A percentile compares a stretch with the other conserved stretches of the same genome.
Conservation (phyloP, 2,888 invertebrate species). For the Pharmacophagus antenor region DNA sequence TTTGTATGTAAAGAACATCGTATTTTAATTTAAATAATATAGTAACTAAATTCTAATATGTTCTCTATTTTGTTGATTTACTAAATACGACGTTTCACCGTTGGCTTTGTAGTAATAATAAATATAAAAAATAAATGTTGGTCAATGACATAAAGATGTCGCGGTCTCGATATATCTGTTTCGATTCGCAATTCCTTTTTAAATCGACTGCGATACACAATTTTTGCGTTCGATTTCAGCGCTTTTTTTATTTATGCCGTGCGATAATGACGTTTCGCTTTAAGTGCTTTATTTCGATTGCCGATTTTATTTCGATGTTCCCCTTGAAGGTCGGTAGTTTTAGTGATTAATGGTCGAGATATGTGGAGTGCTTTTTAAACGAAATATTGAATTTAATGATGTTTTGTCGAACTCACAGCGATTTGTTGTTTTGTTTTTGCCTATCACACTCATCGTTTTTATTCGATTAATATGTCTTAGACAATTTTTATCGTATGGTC, state of each 20-base stretch:
- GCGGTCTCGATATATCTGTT: slow-evolving; percentile 23
- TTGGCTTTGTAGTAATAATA: too few relatives aligned
- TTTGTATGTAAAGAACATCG: too few relatives aligned
- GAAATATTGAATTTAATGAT: slow-evolving; percentile 80
- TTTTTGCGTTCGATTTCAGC: slow-evolving; percentile 78
- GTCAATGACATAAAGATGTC: slow-evolving; percentile 11
- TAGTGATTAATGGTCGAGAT: slow-evolving; percentile 79
- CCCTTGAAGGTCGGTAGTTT: slow-evolving; percentile 79
- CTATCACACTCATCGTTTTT: background rate
- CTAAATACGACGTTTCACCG: too few relatives aligned
- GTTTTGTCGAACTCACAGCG: slow-evolving; percentile 67
- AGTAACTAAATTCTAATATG: too few relatives aligned
- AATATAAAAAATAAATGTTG: slow-evolving; percentile 2
- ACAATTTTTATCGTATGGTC: too few relatives aligned
- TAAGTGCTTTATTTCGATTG: slow-evolving; percentile 82
- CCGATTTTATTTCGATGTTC: slow-evolving; percentile 80
- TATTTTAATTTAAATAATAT: too few relatives aligned
- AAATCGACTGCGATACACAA: slow-evolving; percentile 80
- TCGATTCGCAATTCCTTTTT: slow-evolving; percentile 73
- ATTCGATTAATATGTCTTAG: too few relatives aligned
- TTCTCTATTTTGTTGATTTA: too few relatives aligned
- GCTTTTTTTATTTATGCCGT: slow-evolving; percentile 77
- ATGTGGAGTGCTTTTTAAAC: slow-evolving; percentile 80
- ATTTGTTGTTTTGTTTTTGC: slow-evolving; percentile 26
- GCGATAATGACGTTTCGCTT: slow-evolving; percentile 81